Conservation (phyloP, 2,888 invertebrate species). For the Drosophila paranaensis region DNA sequence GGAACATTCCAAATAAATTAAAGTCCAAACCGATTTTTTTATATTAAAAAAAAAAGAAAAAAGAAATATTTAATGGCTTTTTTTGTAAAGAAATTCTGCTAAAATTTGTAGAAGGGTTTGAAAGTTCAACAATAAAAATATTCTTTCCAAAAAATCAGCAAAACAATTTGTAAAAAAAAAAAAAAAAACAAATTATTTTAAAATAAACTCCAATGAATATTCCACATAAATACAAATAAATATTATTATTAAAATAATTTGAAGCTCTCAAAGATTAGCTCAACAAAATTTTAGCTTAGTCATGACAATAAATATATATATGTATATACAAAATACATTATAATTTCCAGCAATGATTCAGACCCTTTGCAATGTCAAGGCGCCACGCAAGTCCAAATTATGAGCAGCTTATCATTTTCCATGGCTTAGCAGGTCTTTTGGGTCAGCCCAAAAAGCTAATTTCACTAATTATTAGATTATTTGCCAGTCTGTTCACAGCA, state of each 20-base stretch:
- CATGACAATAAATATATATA: background rate
- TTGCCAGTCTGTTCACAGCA: constrained; percentile 39
- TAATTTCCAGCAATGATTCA: background rate
- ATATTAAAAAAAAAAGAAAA: too few relatives aligned
- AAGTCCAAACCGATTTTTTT: too few relatives aligned
- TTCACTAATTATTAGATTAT: constrained; percentile 73
- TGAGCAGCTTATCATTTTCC: background rate
- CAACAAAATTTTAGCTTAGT: background rate
- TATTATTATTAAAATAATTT: background rate
- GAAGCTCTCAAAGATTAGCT: background rate
- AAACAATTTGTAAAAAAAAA: background rate
- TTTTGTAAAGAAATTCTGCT: too few relatives aligned
- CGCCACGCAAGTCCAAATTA: background rate
- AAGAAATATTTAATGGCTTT: too few relatives aligned
- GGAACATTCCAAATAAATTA: too few relatives aligned
- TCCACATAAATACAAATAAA: background rate
- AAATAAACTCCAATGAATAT: background rate
- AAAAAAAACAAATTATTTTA: background rate
- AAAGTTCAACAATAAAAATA: too few relatives aligned
- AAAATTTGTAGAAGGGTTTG: too few relatives aligned
- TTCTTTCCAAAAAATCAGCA: background rate
- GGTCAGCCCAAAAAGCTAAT: constrained; percentile 54
- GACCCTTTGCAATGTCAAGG: background rate
- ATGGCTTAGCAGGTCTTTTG: background rate
- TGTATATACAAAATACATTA: background rate